Evolutionary conservation across 2,888 invertebrate species (phyloP).

Genomic region (Timema cristinae): DNA sequence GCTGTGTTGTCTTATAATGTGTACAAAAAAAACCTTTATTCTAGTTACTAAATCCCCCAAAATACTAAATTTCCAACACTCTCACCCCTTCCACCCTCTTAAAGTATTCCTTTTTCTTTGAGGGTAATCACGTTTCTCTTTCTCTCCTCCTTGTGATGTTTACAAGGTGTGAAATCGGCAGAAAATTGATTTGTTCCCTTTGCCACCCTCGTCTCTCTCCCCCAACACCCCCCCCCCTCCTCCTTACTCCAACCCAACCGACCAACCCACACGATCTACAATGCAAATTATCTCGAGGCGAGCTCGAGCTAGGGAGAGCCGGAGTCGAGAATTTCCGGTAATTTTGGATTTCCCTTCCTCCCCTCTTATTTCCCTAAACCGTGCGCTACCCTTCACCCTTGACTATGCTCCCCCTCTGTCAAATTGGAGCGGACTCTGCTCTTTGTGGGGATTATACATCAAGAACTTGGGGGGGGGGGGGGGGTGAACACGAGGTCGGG

Average conservation of each 20-base stretch:
- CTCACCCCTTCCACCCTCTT: background rate
- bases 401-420: background rate
- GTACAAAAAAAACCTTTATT: too few species aligned
- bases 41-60: background rate
- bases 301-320: background rate
- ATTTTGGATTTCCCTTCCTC: slow-evolving; percentile 21
- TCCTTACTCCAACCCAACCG: background rate
- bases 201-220: background rate
- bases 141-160: slow-evolving; percentile 28
- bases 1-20: too few species aligned
- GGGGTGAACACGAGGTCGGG: background rate
- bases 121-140: background rate
- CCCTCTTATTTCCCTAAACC: background rate
- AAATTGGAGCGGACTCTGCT: background rate
- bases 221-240: background rate
- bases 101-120: background rate
- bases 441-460: background rate
- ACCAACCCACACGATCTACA: slow-evolving; percentile 24
- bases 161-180: slow-evolving; percentile 36
- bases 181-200: slow-evolving; percentile 34
- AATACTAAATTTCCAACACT: background rate
- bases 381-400: background rate
- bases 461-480: background rate
- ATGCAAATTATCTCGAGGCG: slow-evolving; percentile 30
- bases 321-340: slow-evolving; percentile 24